A percentile compares a stretch with the other conserved stretches of the same genome.
phyloP scores from a whole-genome alignment of 2,797 vertebrate species.

The Myiotriccus ornatus region DNA sequence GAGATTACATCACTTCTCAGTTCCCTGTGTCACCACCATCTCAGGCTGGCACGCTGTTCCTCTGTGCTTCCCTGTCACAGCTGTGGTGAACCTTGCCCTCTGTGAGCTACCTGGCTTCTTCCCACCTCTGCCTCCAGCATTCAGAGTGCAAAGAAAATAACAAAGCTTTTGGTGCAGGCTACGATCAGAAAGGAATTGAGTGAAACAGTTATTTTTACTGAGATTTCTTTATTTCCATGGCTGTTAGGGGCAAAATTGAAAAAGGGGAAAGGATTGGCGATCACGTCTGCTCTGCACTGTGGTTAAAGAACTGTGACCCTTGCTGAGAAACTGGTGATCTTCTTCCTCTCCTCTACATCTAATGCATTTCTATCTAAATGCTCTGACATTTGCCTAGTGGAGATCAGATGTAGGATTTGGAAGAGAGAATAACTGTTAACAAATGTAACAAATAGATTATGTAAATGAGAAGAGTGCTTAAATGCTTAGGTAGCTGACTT shows the following conservation, averaged over 20 bases:
- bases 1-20: neutral
- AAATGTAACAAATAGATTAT: slow-evolving; percentile 25
- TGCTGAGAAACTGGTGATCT: neutral
- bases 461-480: slow-evolving; percentile 17
- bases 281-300: neutral
- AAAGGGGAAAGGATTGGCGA: neutral
- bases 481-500: neutral
- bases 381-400: neutral
- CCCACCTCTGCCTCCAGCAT: neutral
- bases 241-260: neutral
- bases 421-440: slow-evolving; percentile 13
- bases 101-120: neutral
- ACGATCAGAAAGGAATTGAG: neutral
- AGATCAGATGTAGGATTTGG: slow-evolving; percentile 14
- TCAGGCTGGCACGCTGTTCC: neutral
- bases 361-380: neutral
- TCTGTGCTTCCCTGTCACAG: neutral
- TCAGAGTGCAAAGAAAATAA: neutral
- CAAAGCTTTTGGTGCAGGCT: neutral
- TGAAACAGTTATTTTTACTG: neutral
- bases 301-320: neutral
- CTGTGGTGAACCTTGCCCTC: neutral
- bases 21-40: neutral
- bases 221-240: neutral
- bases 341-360: neutral